A percentile compares a stretch with the other conserved stretches of the same genome.
Evolutionary conservation across 2,888 invertebrate species (phyloP).

Genomic region (Bugula neritina): DNA sequence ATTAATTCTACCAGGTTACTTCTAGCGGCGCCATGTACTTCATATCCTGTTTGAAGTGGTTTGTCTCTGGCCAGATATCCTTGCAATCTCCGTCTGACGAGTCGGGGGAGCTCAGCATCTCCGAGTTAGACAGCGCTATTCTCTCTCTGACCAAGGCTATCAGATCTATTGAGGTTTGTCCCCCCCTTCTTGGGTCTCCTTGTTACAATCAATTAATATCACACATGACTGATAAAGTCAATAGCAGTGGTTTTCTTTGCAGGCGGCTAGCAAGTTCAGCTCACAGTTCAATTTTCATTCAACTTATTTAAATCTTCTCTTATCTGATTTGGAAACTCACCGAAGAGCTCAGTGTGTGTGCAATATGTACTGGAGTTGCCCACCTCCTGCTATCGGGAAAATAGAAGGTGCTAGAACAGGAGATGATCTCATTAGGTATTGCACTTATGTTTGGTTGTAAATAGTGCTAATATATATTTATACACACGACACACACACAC

Average conservation of each 20-base stretch:
- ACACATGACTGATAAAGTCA: too few species aligned
- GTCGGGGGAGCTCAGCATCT: neutral
- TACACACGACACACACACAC: too few species aligned
- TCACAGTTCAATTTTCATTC: neutral
- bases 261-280: neutral
- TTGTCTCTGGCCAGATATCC: neutral
- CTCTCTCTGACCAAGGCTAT: slow-evolving; percentile 3
- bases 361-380: slow-evolving; percentile 16
- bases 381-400: slow-evolving; percentile 8
- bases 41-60: neutral
- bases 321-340: neutral
- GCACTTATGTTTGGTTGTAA: too few species aligned
- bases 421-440: slow-evolving; percentile 14
- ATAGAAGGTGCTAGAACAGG: slow-evolving; percentile 13
- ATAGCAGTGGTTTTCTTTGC: neutral
- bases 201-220: too few species aligned
- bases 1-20: too few species aligned
- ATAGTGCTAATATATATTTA: too few species aligned
- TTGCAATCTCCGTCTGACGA: neutral
- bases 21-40: neutral
- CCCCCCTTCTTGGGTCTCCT: too few species aligned
- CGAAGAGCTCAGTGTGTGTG: slow-evolving; percentile 2
- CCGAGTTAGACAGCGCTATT: neutral
- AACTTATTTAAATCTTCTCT: slow-evolving; percentile 2
- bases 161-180: slow-evolving; percentile 4